These are phyloP conservation scores for Heliconius himera DNA, from an alignment of 1,140 invertebrate species.

Conservation along the genomic window DNA sequence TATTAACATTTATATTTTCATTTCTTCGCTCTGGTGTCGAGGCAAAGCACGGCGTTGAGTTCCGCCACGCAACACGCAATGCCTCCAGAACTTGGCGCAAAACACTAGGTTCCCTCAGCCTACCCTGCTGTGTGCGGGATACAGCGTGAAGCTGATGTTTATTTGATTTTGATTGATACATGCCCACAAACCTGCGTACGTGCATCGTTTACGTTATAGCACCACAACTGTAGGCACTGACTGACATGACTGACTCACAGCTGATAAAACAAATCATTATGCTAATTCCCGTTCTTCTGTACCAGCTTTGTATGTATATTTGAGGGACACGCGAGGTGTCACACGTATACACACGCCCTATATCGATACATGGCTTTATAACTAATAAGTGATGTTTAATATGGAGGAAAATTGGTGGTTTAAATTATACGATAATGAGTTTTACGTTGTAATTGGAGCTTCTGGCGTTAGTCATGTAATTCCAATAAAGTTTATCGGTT, in stretches of 20 bases:
- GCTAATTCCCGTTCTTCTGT: constrained; percentile 56
- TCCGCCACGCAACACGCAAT: too few relatives aligned
- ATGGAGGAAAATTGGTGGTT: constrained; percentile 17
- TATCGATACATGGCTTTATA: constrained; percentile 12
- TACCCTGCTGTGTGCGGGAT: too few relatives aligned
- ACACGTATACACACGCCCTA: constrained; percentile 58
- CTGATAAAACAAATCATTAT: constrained; percentile 63
- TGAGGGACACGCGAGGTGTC: constrained; percentile 49
- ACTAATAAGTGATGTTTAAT: not conserved
- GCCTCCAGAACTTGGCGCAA: too few relatives aligned
- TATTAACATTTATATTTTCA: too few relatives aligned
- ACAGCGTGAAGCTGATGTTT: too few relatives aligned
- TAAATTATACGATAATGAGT: constrained; percentile 6
- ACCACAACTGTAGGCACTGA: constrained; percentile 24
- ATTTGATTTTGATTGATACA: not conserved
- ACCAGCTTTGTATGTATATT: constrained; percentile 65
- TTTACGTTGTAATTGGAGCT: constrained; percentile 12
- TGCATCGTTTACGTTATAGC: constrained; percentile 31
- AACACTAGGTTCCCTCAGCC: too few relatives aligned
- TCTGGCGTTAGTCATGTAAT: constrained; percentile 7
- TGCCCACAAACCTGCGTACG: constrained; percentile 22
- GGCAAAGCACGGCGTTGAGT: too few relatives aligned
- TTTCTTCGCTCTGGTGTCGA: too few relatives aligned
- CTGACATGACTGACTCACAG: constrained; percentile 43
- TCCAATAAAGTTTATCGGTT: constrained; percentile 6